Percentiles rank a stretch among this genome's conserved stretches.
Conservation (phyloP, 2,888 invertebrate species). For the Gortyna flavago region DNA sequence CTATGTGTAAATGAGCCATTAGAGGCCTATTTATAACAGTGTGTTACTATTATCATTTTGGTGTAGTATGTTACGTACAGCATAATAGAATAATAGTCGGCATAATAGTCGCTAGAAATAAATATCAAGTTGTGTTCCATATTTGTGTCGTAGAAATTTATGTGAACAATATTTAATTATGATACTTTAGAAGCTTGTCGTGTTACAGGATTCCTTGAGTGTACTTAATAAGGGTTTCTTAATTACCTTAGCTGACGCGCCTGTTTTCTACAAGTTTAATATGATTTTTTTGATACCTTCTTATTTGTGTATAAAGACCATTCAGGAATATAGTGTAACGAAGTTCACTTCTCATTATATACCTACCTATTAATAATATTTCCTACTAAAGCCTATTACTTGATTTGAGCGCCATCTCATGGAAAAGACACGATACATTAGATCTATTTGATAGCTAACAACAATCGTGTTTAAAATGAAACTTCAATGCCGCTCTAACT, state of each 20-base stretch:
- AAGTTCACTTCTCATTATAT: not conserved
- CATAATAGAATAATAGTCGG: too few relatives aligned
- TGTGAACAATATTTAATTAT: slow-evolving; percentile 22
- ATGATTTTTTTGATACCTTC: too few relatives aligned
- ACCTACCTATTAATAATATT: not conserved
- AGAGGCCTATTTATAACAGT: slow-evolving; percentile 32
- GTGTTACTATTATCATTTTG: slow-evolving; percentile 7
- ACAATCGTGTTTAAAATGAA: slow-evolving; percentile 12
- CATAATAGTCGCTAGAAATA: slow-evolving; percentile 25
- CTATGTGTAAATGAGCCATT: not conserved
- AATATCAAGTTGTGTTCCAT: slow-evolving; percentile 16
- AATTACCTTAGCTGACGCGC: not conserved
- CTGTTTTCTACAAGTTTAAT: not conserved
- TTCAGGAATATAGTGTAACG: not conserved
- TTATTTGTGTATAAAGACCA: not conserved
- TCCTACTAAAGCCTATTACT: not conserved
- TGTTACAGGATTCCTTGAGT: slow-evolving; percentile 6
- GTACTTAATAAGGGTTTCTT: not conserved
- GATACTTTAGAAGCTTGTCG: not conserved
- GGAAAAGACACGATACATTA: not conserved
- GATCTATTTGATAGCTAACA: not conserved
- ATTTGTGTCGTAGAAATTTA: slow-evolving; percentile 13
- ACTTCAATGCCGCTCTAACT: slow-evolving; percentile 8
- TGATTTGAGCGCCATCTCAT: slow-evolving; percentile 43
- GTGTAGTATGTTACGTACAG: slow-evolving; percentile 15